phyloP scores from a whole-genome alignment of 2,113 vertebrate genomes.

The Stegastes partitus region DNA sequence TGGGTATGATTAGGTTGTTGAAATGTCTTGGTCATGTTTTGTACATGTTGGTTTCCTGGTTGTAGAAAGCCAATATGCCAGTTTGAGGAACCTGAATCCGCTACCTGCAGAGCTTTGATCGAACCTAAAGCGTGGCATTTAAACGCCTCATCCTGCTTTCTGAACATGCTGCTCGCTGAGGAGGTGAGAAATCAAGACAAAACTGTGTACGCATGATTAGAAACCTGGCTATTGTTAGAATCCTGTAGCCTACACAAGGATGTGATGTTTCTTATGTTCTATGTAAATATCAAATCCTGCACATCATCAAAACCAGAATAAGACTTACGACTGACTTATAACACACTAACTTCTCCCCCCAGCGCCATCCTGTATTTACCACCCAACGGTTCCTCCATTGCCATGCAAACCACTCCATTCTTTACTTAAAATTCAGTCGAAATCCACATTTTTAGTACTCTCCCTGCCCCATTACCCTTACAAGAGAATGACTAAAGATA shows the following conservation, averaged over 20 bases:
- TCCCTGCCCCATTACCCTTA: constrained; percentile 12
- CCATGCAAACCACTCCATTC: constrained; percentile 3
- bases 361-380: not conserved
- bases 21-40: not conserved
- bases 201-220: not conserved
- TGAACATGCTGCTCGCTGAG: not conserved
- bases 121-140: not conserved
- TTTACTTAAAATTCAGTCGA: constrained; percentile 28
- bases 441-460: constrained; percentile 34
- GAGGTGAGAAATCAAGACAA: not conserved
- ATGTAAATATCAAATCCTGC: too few relatives aligned
- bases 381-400: not conserved
- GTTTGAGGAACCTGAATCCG: not conserved
- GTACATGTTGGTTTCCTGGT: not conserved
- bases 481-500: constrained; percentile 35
- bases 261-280: too few relatives aligned
- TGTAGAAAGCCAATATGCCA: not conserved
- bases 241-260: too few relatives aligned
- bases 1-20: too few relatives aligned
- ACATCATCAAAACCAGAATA: too few relatives aligned
- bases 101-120: not conserved
- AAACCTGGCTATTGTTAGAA: not conserved
- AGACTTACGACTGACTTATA: too few relatives aligned
- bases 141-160: not conserved
- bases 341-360: too few relatives aligned